These are phyloP conservation scores for Schizotus pectinicornis DNA, from an alignment of 2,888 invertebrate species.

Conservation along the genomic window DNA sequence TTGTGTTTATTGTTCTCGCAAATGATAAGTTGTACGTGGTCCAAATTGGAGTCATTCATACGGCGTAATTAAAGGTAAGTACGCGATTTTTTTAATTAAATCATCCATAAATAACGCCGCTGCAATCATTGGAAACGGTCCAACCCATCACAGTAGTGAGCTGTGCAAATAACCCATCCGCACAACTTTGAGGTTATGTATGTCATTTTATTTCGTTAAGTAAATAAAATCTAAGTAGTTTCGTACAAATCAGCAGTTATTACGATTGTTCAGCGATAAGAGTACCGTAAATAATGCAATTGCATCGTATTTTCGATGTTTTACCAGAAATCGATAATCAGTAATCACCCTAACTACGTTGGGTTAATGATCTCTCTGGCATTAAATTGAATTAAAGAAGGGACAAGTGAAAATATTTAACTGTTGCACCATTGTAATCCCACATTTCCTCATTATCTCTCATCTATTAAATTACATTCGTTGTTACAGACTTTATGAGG, in stretches of 20 bases:
- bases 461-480: not conserved
- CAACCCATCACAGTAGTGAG: slow-evolving; percentile 1
- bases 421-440: not conserved
- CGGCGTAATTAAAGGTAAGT: slow-evolving; percentile 3
- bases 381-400: slow-evolving; percentile 1
- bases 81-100: slow-evolving; percentile 1
- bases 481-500: not conserved
- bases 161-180: slow-evolving; percentile 4
- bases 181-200: slow-evolving; percentile 25
- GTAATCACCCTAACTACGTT: not conserved
- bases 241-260: not conserved
- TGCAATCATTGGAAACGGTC: not conserved
- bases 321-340: too few species aligned
- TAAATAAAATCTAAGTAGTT: not conserved
- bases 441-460: not conserved
- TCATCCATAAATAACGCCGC: not conserved
- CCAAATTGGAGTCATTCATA: slow-evolving; percentile 6
- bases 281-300: not conserved
- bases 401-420: not conserved
- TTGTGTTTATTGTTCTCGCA: slow-evolving; percentile 26
- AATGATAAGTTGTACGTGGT: slow-evolving; percentile 22
- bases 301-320: not conserved
- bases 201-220: slow-evolving; percentile 16
- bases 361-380: not conserved
- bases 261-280: not conserved